Conservation (phyloP, 2,113 vertebrate genomes). For the Cervus canadensis region DNA sequence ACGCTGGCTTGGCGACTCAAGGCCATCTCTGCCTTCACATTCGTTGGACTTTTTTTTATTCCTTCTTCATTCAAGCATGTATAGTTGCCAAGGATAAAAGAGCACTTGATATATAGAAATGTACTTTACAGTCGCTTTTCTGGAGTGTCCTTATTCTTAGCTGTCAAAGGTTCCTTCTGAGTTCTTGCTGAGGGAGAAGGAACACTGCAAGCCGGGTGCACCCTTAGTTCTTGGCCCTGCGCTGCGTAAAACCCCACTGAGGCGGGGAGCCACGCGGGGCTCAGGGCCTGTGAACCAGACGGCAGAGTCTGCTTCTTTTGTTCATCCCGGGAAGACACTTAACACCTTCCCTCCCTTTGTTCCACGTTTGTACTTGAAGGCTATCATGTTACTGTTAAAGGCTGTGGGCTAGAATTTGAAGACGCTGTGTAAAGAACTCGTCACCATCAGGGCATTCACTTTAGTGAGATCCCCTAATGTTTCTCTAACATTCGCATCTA, state of each 20-base stretch:
- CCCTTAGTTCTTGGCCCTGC: background rate
- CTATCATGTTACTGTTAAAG: background rate
- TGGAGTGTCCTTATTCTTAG: background rate
- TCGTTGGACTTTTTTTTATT: background rate
- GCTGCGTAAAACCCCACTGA: background rate
- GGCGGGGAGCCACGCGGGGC: background rate
- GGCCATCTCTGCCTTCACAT: background rate
- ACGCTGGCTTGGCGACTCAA: background rate
- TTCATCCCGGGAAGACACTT: background rate
- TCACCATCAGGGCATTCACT: background rate
- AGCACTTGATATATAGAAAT: background rate
- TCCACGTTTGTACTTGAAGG: background rate
- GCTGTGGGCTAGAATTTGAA: background rate
- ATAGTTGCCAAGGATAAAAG: background rate
- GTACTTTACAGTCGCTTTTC: background rate
- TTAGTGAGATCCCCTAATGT: background rate
- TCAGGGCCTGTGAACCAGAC: background rate
- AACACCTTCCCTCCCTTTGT: background rate
- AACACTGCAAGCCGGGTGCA: rapidly evolving
- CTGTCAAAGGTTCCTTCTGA: background rate
- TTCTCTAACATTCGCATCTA: background rate
- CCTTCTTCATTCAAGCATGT: background rate
- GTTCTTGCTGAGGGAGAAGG: background rate
- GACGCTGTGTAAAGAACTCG: background rate
- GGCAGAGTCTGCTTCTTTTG: background rate